Evolutionary conservation across 30 jellyfish, hydroid and myxozoan genomes (phyloP).

Genomic region (Mastigias papua): DNA sequence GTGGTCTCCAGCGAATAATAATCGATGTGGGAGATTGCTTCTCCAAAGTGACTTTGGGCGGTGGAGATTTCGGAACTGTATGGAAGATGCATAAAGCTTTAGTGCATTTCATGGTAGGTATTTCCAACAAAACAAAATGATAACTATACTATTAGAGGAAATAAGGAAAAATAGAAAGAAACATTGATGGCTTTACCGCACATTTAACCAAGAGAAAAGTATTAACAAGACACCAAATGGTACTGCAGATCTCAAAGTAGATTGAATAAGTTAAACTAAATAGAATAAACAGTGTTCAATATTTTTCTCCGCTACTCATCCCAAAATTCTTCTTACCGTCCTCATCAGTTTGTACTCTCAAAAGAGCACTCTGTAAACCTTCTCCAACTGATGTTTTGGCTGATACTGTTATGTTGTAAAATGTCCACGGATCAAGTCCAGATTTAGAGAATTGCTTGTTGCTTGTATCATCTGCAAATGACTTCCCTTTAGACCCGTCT

Average conservation of each 20-base stretch:
- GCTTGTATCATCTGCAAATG: not conserved
- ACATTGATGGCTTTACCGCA: too few relatives aligned
- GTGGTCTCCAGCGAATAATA: conserved; percentile 11
- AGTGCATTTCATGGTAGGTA: too few relatives aligned
- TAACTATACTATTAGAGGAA: too few relatives aligned
- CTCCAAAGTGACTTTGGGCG: not conserved
- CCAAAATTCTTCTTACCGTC: too few relatives aligned
- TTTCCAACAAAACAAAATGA: not conserved
- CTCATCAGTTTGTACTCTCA: conserved; percentile 60
- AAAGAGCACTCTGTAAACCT: conserved; percentile 21
- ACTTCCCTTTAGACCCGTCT: not conserved
- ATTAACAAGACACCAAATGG: too few relatives aligned
- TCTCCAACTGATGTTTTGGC: conserved; percentile 69
- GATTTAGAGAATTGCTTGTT: conserved; percentile 17
- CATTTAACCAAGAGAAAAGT: too few relatives aligned
- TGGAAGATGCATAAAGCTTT: too few relatives aligned
- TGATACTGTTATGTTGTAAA: conserved; percentile 42
- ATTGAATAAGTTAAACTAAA: too few relatives aligned
- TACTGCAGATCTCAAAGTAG: too few relatives aligned
- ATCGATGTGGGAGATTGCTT: conserved; percentile 27
- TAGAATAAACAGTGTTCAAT: too few relatives aligned
- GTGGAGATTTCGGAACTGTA: conserved; percentile 36
- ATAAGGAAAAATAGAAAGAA: too few relatives aligned
- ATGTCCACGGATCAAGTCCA: conserved; percentile 60
- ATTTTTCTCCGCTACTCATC: too few relatives aligned